Percentiles rank a stretch among this genome's conserved stretches.
phyloP scores from a whole-genome alignment of 2,797 vertebrate species.

The Falco naumanni region DNA sequence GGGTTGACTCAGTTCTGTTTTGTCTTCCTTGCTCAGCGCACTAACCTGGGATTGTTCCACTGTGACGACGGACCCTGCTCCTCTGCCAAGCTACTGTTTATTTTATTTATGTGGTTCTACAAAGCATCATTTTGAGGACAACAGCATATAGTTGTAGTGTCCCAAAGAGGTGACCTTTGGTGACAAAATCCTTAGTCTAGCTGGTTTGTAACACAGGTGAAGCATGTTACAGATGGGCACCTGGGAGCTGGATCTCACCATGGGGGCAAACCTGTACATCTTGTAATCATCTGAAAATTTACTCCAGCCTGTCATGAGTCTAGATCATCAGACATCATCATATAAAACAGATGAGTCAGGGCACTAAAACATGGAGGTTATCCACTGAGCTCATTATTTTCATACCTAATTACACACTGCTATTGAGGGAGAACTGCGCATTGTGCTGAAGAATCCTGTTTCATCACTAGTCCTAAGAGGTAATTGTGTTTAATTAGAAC shows the following conservation, averaged over 20 bases:
- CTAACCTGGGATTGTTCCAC: neutral
- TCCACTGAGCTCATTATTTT: slow-evolving; percentile 45
- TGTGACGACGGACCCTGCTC: accelerated
- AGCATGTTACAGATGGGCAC: neutral
- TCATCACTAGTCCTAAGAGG: neutral
- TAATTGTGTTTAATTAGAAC: slow-evolving; percentile 40
- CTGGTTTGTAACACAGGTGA: neutral
- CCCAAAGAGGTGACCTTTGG: neutral
- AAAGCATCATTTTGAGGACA: neutral
- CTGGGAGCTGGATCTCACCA: neutral
- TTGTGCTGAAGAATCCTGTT: slow-evolving; percentile 20
- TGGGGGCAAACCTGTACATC: neutral
- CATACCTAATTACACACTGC: slow-evolving; percentile 21
- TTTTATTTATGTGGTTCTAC: neutral
- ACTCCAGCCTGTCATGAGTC: slow-evolving; percentile 5
- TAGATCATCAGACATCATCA: neutral
- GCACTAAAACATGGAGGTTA: slow-evolving; percentile 18
- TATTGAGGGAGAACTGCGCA: slow-evolving; percentile 34
- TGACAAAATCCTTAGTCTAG: neutral
- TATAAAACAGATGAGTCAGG: slow-evolving; percentile 60
- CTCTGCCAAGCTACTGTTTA: neutral
- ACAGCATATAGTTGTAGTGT: neutral
- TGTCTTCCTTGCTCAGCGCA: neutral
- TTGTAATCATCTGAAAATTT: neutral
- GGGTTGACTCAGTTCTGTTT: slow-evolving; percentile 9